Conservation (phyloP, 2,888 invertebrate genomes). For the Antitype chi region DNA sequence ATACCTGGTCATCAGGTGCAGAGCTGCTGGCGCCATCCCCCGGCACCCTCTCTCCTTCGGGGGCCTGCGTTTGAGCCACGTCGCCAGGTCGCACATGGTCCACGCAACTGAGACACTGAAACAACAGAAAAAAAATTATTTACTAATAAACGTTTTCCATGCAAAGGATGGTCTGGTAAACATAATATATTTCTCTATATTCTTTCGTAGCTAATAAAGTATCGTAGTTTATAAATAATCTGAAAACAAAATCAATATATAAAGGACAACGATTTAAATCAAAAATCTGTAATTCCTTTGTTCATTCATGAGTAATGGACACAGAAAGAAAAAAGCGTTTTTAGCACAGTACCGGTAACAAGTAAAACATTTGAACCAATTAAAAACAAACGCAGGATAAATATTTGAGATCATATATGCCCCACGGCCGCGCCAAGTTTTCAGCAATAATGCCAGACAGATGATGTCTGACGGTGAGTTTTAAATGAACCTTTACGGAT, state of each 20-base stretch:
- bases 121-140: slow-evolving; percentile 19
- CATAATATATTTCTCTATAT: background rate
- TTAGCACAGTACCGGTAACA: background rate
- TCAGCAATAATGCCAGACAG: background rate
- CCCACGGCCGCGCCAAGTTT: background rate
- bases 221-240: background rate
- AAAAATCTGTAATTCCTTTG: background rate
- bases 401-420: background rate
- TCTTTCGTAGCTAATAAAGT: background rate
- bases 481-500: background rate
- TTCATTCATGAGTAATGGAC: background rate
- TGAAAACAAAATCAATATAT: background rate
- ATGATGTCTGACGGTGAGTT: background rate
- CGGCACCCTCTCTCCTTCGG: slow-evolving; percentile 82
- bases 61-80: slow-evolving; percentile 74
- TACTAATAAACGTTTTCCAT: background rate
- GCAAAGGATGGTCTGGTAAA: background rate
- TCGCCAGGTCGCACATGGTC: slow-evolving; percentile 77
- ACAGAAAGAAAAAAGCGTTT: background rate
- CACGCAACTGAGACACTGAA: slow-evolving; percentile 65
- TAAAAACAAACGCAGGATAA: background rate
- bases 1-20: slow-evolving; percentile 81
- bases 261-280: no score
- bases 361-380: background rate
- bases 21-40: slow-evolving; percentile 87